Evolutionary conservation across 2,888 invertebrate species (phyloP), one percentile per base, ranked within the genome.

Genomic region (Ophion ellenae): DNA sequence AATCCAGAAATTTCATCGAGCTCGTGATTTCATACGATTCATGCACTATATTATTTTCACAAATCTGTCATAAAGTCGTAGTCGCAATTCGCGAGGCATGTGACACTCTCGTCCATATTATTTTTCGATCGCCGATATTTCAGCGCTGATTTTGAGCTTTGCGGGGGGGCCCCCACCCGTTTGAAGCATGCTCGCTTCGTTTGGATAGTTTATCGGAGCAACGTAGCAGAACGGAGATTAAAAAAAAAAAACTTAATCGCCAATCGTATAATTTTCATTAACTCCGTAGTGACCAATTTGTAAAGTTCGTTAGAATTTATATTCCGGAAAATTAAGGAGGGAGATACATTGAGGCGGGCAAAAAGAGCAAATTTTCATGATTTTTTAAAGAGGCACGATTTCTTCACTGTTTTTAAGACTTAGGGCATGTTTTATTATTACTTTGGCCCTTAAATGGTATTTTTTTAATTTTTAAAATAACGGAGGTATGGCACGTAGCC

Each of bases 71-170:
- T 14, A 78, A 20, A 73, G 53, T 71, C 71, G 45, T 73, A 71
- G 71, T 57, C 36, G 70, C 59, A 14, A 59, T 77, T 73, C 14
- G 53, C 81, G 69, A 78, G 57, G 81, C 81, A 81, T 81, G 84
- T 28, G 24, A 53, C 40, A 36, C 40, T 9, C 40, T 6, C 40
- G 47, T 73, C 53, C 61, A n/a, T 20, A 71, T 74, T 61, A 69
- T 76, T 40, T 40, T 7, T 40, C 45, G 74, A 66, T 47, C 47
- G 24, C 63, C 20, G 63, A 69, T 78, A 78, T 78, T 40, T 77
- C 57, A 75, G 74, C 78, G 74, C 73, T 85, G 11, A 63, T 79
- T 79, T 61, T 32, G 40, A 40, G 36, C 24, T 28, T 63, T 2
- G n/a, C 61, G 6, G 45, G 57, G 20, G 20, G 9, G 61, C 20